Base-by-base conservation (phyloP, 2,888 invertebrate species). In the Brachycybe producta region DNA sequence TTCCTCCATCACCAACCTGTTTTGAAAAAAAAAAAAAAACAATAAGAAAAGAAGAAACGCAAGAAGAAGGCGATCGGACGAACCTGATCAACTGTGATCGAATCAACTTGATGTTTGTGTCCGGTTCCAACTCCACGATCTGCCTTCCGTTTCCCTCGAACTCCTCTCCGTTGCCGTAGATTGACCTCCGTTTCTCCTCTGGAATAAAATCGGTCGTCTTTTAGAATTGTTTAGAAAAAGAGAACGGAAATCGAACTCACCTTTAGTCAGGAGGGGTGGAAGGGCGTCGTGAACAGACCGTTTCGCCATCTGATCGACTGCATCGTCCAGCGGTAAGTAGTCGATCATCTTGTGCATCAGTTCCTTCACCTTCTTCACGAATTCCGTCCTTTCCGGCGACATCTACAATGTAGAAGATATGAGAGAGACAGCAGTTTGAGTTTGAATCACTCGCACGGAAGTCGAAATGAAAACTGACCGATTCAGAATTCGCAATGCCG, bases 301-400 rank as follows among this genome's bases (percentile, higher is more conserved):
- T 60, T 82, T 84, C 2, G 82, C 84, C 73, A 94, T 74, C 67
- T 83, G 78, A 68, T 97, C 97, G 2, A 84, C 84, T 15, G 84
- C 86, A 32, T 76, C 74, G 66, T 95, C 86, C n/a, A 69, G 58
- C 11, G 81, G 76, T 2, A 79, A 66, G 61, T 79, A 70, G 28
- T 75, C 61, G 45, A 77, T 67, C 40, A 84, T 63, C 59, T 74
- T 75, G 17, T 68, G 64, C 62, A 84, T 73, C 24, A 84, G 64
- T 2, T 68, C 65, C 44, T 70, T 66, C 0, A 80, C 64, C 49
- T 75, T 69, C 5, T 35, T 60, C 55, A 27, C 60, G 52, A 47
- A 56, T 50, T 34, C 62, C 60, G 62, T 64, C 43, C 58, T 49
- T 24, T 54, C 41, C 15, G 52, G 27, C 38, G 5, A 17, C 34